Evolutionary conservation across 2,888 invertebrate genomes (phyloP).

Genomic region (Plagodis pulveraria): DNA sequence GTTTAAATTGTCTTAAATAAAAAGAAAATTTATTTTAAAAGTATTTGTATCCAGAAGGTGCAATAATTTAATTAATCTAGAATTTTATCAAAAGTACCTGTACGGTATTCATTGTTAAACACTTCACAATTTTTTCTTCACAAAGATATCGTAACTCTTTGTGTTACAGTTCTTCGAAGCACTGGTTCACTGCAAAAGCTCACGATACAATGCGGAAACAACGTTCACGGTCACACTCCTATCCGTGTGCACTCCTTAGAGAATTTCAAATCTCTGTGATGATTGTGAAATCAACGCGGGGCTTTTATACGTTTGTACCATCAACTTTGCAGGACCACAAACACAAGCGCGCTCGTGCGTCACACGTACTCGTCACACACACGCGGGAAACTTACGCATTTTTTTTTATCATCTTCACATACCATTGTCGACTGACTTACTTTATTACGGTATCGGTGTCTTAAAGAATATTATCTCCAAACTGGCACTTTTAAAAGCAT

Average conservation of each 20-base stretch:
- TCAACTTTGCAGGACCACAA: conserved; percentile 68
- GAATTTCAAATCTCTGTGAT: conserved; percentile 80
- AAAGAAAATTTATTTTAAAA: background rate
- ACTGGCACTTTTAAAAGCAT: conserved; percentile 49
- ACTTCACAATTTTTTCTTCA: conserved; percentile 43
- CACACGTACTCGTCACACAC: conserved; percentile 56
- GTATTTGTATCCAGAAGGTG: no score
- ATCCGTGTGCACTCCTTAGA: conserved; percentile 74
- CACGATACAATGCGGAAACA: conserved; percentile 69
- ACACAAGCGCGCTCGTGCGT: conserved; percentile 49
- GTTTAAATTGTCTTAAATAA: background rate
- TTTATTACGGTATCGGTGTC: conserved; percentile 74
- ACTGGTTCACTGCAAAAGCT: conserved; percentile 50
- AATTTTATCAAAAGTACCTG: conserved; percentile 49
- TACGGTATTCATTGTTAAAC: conserved; percentile 64
- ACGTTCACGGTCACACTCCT: conserved; percentile 65
- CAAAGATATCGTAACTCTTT: conserved; percentile 41
- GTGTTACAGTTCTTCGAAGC: conserved; percentile 27
- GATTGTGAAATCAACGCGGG: conserved; percentile 81
- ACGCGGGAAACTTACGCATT: conserved; percentile 55
- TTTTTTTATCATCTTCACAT: conserved; percentile 69
- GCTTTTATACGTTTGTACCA: conserved; percentile 83
- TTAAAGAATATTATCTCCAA: conserved; percentile 54
- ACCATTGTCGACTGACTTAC: conserved; percentile 64
- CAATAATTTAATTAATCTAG: no score